Evolutionary conservation across 2,113 vertebrate species (phyloP), one percentile per base, ranked within the genome.

Genomic region (Hydrolagus affinis): DNA sequence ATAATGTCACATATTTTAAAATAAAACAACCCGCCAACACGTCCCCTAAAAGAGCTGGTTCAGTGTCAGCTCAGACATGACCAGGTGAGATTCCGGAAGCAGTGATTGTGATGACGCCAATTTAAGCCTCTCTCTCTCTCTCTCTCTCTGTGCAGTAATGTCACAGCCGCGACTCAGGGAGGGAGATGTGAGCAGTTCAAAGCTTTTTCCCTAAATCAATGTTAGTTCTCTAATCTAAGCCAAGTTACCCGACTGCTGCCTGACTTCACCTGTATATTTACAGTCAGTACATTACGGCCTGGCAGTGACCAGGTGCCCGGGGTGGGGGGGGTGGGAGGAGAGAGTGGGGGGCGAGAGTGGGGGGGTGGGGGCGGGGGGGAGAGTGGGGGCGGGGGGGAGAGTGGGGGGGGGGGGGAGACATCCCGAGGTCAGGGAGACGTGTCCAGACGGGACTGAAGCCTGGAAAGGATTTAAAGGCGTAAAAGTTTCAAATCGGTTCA

Each of bases 1-100:
- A 44, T 44, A 44, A 44, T 44, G 1, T 6, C 6, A 44, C 44
- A 44, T 44, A 44, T 44, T 44, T 90, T 86, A 85, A 91, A 87
- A 88, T 30, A 89, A 44, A 44, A 89, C 87, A 2, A 87, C 85
- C 89, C 91, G 91, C 90, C 92, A 89, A 88, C 89, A 86, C 88
- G 90, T 91, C 89, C 86, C 89, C 88, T 87, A 88, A 89, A 89
- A 89, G 89, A 91, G 88, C 89, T 91, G 89, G 91, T 93, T 93
- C 91, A 93, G 92, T 91, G 92, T 88, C 91, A 89, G 91, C 90
- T 91, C 92, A 92, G 90, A 88, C 91, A 91, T 90, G 89, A 87
- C 87, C 69, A 92, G 91, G 92, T 90, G 90, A 93, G 92, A 92
- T 92, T 90, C 92, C 91, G n/a, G 88, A 90, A 87, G 91, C 92